Evolutionary conservation across 2,797 vertebrate genomes (phyloP), one percentile per base, ranked within the genome.

Genomic region (Sitta carolinensis): DNA sequence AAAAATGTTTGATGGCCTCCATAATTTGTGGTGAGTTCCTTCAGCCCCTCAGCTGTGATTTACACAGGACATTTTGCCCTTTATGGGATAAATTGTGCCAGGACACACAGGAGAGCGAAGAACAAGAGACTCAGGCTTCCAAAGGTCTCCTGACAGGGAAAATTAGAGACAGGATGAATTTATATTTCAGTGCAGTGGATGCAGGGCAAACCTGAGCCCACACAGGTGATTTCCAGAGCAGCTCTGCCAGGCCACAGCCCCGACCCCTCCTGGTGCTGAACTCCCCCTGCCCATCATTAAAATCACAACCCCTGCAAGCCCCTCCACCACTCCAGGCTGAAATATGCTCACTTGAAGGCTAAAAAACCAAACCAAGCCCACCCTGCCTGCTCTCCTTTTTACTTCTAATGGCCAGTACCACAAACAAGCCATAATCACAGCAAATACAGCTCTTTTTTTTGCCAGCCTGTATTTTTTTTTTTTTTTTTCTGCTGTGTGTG

Each of bases 381-480:
- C 67, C 40, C 59, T 57, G 45, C 23, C 57, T 80, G 73, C 55
- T 70, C 78, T 61, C 45, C 38, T 90, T 59, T 93, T 70, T 64
- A 34, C 84, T 95, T 66, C 75, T 92, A 92, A 95, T 57, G 84
- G 92, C 77, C 90, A 95, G 83, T 10, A 87, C 93, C 42, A 14
- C 78, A 95, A 97, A 91, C 87, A 90, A 81, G 59, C 83, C 89
- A 40, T 75, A 93, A 96, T 91, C 90, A 82, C 77, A 63, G 48
- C 52, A 96, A 97, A 96, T 26, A 25, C 72, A 93, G 59, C 70
- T 83, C 80, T 74, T 80, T 62, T 57, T 91, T 62, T 57, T 91
- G 66, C 79, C 77, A 94, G 89, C 72, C 96, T 94, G 1, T 81
- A 93, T 95, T 97, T 96, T 16, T 96, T 93, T 12, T 93, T 13